Evolutionary conservation across 2,113 vertebrate species (phyloP), one percentile per base, ranked within the genome.

Genomic region (Illadopsis cleaveri): DNA sequence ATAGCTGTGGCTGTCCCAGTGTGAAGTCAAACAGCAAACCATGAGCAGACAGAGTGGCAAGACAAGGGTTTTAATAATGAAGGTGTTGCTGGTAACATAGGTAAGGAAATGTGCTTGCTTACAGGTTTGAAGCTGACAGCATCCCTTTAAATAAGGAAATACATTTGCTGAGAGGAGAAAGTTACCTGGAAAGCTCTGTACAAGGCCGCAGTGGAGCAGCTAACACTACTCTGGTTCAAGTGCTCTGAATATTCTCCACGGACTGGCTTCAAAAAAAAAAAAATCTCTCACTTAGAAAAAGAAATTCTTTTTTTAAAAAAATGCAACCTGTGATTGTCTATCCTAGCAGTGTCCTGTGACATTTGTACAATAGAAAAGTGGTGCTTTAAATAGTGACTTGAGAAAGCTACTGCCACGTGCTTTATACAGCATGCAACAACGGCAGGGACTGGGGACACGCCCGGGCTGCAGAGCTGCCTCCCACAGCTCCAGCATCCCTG

Each of bases 301-400:
- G 85, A 87, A 96, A 90, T 78, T 80, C 20, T 95, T 40, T 97
- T 80, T 27, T n/a, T 33, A 12, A 54, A 93, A 70, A 96, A 82
- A 85, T 4, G 81, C 97, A 98, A 98, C 97, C 82, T 58, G 98
- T 98, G 98, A 97, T 94, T 85, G 50, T 96, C 98, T 98, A 98
- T 90, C 94, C 97, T 98, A 98, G 95, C 92, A 97, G 98, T 99
- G 98, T 98, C 83, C 95, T 64, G 98, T 99, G 98, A 98, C 90
- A 86, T 97, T 98, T 97, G 96, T 97, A 97, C 98, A 99, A 98
- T 98, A 95, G 70, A 94, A 96, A 97, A 96, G 87, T 62, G 90
- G 75, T 96, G 97, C 92, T 71, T 97, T 97, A 96, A 97, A 97
- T 95, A 97, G 97, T 95, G 94, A 95, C 65, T 69, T 33, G 60